phyloP scores from a whole-genome alignment of 2,888 invertebrate genomes.

The Creontiades dilutus region DNA sequence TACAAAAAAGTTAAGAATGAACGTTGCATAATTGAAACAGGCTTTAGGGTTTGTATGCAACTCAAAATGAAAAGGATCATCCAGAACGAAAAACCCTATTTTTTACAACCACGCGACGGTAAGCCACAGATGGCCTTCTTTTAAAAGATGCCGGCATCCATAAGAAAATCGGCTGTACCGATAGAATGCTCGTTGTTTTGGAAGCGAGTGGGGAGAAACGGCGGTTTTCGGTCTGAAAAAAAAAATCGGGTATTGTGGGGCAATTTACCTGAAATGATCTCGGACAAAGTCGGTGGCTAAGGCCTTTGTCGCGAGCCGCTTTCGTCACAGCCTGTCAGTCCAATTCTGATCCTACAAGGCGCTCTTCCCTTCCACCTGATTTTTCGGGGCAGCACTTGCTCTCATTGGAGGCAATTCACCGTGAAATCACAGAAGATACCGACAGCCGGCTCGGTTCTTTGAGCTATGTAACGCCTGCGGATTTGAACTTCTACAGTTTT shows the following conservation, averaged over 20 bases:
- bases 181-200: slow-evolving; percentile 3
- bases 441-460: background rate
- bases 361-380: background rate
- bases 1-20: background rate
- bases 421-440: slow-evolving; percentile 23
- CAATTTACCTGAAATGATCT: slow-evolving; percentile 48
- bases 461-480: background rate
- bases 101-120: slow-evolving; percentile 19
- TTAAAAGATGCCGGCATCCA: slow-evolving; percentile 15
- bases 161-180: background rate
- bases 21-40: background rate
- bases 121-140: slow-evolving; percentile 35
- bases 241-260: slow-evolving; percentile 15
- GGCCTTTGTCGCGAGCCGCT: background rate
- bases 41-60: background rate
- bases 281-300: background rate
- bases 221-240: background rate
- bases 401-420: slow-evolving; percentile 20
- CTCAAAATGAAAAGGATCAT: background rate
- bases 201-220: background rate
- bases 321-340: background rate
- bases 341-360: slow-evolving; percentile 7
- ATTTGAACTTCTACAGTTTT: too few relatives aligned
- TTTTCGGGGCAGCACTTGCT: slow-evolving; percentile 19
- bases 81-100: background rate